Conservation (phyloP, 2,888 invertebrate species). For the Rotaria sp. region DNA sequence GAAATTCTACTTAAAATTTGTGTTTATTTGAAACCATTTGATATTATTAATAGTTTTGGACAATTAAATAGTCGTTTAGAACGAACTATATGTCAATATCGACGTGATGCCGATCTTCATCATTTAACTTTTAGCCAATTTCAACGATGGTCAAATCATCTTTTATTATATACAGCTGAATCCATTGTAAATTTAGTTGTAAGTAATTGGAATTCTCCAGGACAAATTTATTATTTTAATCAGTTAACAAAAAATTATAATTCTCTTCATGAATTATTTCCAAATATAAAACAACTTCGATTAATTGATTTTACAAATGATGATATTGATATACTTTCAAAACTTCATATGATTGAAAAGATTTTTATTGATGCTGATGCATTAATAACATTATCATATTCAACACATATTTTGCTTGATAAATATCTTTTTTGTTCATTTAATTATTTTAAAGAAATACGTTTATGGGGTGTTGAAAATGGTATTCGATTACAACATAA, state of each 20-base stretch:
- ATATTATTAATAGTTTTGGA: background rate
- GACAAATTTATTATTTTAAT: background rate
- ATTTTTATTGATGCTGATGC: background rate
- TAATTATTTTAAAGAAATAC: background rate
- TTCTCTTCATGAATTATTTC: background rate
- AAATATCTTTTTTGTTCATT: conserved; percentile 1
- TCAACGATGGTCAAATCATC: background rate
- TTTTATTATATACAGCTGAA: background rate
- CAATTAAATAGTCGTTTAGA: background rate
- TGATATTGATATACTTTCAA: background rate
- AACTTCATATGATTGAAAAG: background rate
- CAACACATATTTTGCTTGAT: background rate
- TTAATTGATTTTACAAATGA: conserved; percentile 1
- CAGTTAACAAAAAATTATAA: background rate
- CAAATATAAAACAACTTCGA: background rate
- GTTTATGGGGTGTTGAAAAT: background rate
- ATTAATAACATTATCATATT: background rate
- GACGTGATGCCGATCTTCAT: conserved; percentile 7
- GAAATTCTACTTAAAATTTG: background rate
- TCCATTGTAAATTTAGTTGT: background rate
- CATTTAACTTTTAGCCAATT: background rate
- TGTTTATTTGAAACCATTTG: background rate
- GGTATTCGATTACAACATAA: background rate
- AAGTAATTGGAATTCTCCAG: background rate
- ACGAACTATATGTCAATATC: conserved; percentile 3